These are phyloP conservation scores for Myotis daubentonii DNA, from an alignment of 2,797 vertebrate genomes.

Conservation along the genomic window DNA sequence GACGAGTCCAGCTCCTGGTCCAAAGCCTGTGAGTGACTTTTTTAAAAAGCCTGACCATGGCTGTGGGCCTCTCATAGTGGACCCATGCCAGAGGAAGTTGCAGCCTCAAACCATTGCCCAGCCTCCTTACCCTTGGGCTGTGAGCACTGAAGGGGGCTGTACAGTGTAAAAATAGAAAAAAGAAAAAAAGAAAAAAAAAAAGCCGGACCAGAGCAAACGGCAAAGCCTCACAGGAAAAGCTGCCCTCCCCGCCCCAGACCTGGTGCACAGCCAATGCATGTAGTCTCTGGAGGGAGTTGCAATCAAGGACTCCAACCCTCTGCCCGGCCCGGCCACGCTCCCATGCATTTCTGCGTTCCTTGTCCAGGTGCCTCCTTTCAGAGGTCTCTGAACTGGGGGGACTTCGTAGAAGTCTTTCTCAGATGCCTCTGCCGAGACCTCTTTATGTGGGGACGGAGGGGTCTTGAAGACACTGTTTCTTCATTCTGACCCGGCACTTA, in stretches of 20 bases:
- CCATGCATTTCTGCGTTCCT: not conserved
- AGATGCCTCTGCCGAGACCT: not conserved
- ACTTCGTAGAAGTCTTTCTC: not conserved
- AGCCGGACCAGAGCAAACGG: not conserved
- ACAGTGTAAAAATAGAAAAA: too few species aligned
- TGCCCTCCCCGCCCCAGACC: not conserved
- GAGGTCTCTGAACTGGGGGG: not conserved
- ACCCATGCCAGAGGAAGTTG: too few species aligned
- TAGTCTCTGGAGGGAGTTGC: not conserved
- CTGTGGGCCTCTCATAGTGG: too few species aligned
- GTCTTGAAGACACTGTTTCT: not conserved
- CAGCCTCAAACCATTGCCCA: too few species aligned
- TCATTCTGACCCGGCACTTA: not conserved
- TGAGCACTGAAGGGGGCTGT: too few species aligned
- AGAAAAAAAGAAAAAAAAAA: too few species aligned
- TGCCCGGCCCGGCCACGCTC: not conserved
- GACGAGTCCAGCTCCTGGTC: not conserved
- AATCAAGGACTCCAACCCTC: not conserved
- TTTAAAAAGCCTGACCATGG: not conserved
- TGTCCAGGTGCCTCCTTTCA: not conserved
- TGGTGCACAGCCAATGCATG: too few species aligned
- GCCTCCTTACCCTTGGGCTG: too few species aligned
- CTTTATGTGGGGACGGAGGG: not conserved
- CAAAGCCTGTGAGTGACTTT: not conserved
- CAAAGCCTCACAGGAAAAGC: not conserved